Conservation (phyloP, 2,113 vertebrate genomes). For the Osmerus eperlanus region DNA sequence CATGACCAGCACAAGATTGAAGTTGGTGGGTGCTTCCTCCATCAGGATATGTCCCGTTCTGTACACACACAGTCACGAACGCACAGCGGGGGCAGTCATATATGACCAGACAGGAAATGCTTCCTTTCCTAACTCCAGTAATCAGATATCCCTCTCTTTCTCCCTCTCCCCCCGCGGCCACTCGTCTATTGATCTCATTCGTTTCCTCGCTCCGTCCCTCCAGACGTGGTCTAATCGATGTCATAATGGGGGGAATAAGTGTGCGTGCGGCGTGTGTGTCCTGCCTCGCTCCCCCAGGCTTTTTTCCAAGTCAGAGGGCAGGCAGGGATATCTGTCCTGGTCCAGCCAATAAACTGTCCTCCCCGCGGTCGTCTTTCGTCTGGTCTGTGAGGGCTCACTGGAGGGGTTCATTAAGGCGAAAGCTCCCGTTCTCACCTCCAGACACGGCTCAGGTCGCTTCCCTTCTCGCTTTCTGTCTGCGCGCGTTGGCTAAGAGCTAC, state of each 20-base stretch:
- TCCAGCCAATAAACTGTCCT: conserved; percentile 42
- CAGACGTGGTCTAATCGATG: conserved; percentile 53
- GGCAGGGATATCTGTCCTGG: conserved; percentile 45
- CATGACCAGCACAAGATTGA: too few species aligned
- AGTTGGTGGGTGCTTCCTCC: neutral
- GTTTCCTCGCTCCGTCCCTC: conserved; percentile 41
- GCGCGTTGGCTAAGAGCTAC: too few species aligned
- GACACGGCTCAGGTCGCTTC: too few species aligned
- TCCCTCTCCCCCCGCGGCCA: conserved; percentile 12
- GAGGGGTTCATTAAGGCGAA: neutral
- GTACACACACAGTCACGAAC: conserved; percentile 4
- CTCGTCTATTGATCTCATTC: conserved; percentile 38
- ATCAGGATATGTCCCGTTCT: neutral
- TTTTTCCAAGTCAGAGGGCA: conserved; percentile 51
- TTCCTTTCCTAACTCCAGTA: conserved; percentile 36
- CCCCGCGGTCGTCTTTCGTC: conserved; percentile 1
- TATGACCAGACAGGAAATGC: conserved; percentile 33
- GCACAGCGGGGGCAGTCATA: conserved; percentile 15
- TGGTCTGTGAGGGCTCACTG: neutral
- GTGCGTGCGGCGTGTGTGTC: conserved; percentile 4
- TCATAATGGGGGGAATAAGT: conserved; percentile 35
- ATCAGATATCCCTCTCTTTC: conserved; percentile 37
- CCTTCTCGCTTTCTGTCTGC: too few species aligned
- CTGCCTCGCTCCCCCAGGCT: conserved; percentile 28
- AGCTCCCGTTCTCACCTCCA: neutral